Evolutionary conservation across 2,797 vertebrate species (phyloP).

Genomic region (Aplochiton taeniatus): DNA sequence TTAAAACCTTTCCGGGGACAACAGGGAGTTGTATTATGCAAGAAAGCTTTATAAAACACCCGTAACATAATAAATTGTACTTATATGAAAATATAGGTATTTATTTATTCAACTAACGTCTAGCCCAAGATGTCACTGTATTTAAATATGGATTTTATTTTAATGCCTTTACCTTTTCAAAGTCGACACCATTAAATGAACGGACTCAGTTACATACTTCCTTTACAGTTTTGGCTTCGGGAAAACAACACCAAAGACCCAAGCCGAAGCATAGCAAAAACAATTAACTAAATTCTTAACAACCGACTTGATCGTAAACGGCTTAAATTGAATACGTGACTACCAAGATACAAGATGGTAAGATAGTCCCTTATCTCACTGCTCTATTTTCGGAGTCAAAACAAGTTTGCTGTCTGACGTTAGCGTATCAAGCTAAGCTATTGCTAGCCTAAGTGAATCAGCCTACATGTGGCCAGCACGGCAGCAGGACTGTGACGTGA

Average conservation of each 20-base stretch:
- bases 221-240: constrained; percentile 64
- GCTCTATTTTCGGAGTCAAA: background rate
- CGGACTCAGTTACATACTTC: constrained; percentile 59
- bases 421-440: constrained; percentile 41
- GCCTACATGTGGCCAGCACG: constrained; percentile 11
- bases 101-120: too few relatives aligned
- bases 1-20: too few relatives aligned
- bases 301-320: background rate
- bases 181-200: constrained; percentile 13
- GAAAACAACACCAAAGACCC: constrained; percentile 68
- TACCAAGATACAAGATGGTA: constrained; percentile 68
- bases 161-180: too few relatives aligned
- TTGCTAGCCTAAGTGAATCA: background rate
- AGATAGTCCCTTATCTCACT: background rate
- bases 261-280: constrained; percentile 42
- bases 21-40: too few relatives aligned
- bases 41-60: too few relatives aligned
- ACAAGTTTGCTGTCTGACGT: background rate
- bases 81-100: too few relatives aligned
- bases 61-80: too few relatives aligned
- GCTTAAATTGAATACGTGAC: constrained; percentile 15
- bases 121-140: background rate
- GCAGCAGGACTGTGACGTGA: background rate
- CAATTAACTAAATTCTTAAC: constrained; percentile 1
- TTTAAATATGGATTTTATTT: too few relatives aligned